Conservation (phyloP, 2,888 invertebrate genomes). For the Bombylius discolor region DNA sequence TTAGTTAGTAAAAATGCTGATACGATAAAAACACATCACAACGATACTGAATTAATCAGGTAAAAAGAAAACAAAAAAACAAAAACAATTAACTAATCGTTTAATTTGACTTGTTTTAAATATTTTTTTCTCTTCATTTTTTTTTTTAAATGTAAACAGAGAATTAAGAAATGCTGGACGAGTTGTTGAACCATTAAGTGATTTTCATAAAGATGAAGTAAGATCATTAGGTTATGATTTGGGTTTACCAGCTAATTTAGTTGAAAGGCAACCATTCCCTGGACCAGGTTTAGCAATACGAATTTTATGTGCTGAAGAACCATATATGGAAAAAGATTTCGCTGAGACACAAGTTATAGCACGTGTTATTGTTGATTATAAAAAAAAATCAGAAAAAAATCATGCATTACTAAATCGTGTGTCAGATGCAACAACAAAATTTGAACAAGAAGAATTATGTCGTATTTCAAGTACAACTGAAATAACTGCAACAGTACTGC, state of each 20-base stretch:
- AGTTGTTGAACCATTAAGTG: slow-evolving; percentile 94
- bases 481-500: slow-evolving; percentile 75
- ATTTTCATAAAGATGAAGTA: slow-evolving; percentile 98
- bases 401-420: slow-evolving; percentile 83
- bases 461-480: slow-evolving; percentile 62
- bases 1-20: slow-evolving; percentile 80
- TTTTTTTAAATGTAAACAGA: slow-evolving; percentile 27
- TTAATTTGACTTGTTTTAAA: not conserved
- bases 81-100: not conserved
- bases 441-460: slow-evolving; percentile 55
- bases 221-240: slow-evolving; percentile 78
- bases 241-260: slow-evolving; percentile 72
- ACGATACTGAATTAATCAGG: slow-evolving; percentile 91
- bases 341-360: slow-evolving; percentile 91
- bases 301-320: slow-evolving; percentile 89
- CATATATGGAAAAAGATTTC: slow-evolving; percentile 88
- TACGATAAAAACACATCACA: slow-evolving; percentile 98
- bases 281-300: slow-evolving; percentile 96
- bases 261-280: slow-evolving; percentile 95
- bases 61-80: slow-evolving; percentile 25
- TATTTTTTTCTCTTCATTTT: not conserved
- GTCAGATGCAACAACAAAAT: slow-evolving; percentile 61
- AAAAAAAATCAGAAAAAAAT: slow-evolving; percentile 81
- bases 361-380: slow-evolving; percentile 87
- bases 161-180: slow-evolving; percentile 59